These are phyloP conservation scores for Urocyon cinereoargenteus DNA, from an alignment of 2,797 vertebrate genomes.

Conservation along the genomic window DNA sequence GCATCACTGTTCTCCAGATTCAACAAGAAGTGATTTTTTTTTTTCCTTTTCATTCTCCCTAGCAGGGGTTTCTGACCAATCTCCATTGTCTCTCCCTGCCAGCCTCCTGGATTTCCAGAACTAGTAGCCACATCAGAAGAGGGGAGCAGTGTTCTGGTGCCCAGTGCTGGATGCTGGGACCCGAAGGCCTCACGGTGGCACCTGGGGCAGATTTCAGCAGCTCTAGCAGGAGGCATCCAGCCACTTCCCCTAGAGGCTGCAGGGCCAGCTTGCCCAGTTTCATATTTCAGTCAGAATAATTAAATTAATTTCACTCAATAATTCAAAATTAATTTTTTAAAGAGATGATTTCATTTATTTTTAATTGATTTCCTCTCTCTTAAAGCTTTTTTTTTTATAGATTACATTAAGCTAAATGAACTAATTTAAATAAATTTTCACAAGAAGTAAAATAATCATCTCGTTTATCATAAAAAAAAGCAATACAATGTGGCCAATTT, in stretches of 20 bases:
- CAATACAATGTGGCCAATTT: slow-evolving; percentile 43
- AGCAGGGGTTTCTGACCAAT: slow-evolving; percentile 40
- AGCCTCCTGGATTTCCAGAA: slow-evolving; percentile 43
- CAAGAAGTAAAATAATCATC: slow-evolving; percentile 69
- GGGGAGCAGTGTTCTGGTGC: background rate
- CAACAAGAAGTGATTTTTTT: background rate
- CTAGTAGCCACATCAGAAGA: slow-evolving; percentile 6
- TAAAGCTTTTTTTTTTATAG: slow-evolving; percentile 64
- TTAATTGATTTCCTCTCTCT: slow-evolving; percentile 70
- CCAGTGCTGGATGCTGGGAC: background rate
- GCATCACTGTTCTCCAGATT: slow-evolving; percentile 66
- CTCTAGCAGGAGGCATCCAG: background rate
- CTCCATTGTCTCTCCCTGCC: background rate
- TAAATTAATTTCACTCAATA: slow-evolving; percentile 56
- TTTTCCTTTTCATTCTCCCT: slow-evolving; percentile 67
- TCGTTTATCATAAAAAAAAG: slow-evolving; percentile 46
- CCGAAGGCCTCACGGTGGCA: background rate
- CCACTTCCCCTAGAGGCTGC: background rate
- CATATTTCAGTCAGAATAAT: slow-evolving; percentile 7
- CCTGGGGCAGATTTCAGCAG: background rate
- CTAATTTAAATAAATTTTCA: slow-evolving; percentile 67
- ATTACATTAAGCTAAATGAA: slow-evolving; percentile 67
- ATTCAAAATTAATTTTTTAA: slow-evolving; percentile 75
- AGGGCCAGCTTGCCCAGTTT: background rate
- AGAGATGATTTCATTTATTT: slow-evolving; percentile 70